Evolutionary conservation across 2,888 invertebrate genomes (phyloP), one percentile per base, ranked within the genome.

Genomic region (Hesperia comma): DNA sequence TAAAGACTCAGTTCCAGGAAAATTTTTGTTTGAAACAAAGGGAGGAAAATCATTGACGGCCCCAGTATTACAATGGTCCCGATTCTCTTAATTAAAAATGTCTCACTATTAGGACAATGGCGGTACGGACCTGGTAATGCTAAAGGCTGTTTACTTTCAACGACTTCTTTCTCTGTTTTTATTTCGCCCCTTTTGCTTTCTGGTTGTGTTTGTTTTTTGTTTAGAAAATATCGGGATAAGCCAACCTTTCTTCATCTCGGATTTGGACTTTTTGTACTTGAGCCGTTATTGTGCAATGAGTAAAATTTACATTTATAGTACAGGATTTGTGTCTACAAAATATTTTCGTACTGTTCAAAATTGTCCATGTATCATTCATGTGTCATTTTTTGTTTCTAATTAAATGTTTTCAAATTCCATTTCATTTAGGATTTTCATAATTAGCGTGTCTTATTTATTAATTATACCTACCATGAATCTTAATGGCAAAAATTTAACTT

Each of bases 61-160:
- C 75, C 74, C 68, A 68, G 46, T 53, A 67, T 72, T 70, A 84
- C 85, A 83, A 85, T 80, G 79, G 78, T 76, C 80, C 61, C 88
- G 87, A 89, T 89, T 87, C 87, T 85, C 88, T 87, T 90, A 90
- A 90, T 91, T 90, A 90, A 90, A 91, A 87, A 87, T 85, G 81
- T 87, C 85, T 82, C 84, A 89, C 88, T 88, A 89, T 83, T 81
- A 76, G 73, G 73, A 86, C 83, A 83, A 83, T 82, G 75, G 77
- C 67, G 58, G 40, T 7, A 51, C 51, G 64, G 33, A 40, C 40
- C 49, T 63, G 63, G 41, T 46, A 58, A 64, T 58, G 57, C 57
- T 26, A 64, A 57, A 58, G 64, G 51, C 57, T 71, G 66, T 68
- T 75, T 72, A 70, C 71, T 70, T 57, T 69, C 69, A 41, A 68